Percentiles rank a stretch among this genome's conserved stretches.
Evolutionary conservation across 2,888 invertebrate species (phyloP).

Genomic region (Eilema sororculum): DNA sequence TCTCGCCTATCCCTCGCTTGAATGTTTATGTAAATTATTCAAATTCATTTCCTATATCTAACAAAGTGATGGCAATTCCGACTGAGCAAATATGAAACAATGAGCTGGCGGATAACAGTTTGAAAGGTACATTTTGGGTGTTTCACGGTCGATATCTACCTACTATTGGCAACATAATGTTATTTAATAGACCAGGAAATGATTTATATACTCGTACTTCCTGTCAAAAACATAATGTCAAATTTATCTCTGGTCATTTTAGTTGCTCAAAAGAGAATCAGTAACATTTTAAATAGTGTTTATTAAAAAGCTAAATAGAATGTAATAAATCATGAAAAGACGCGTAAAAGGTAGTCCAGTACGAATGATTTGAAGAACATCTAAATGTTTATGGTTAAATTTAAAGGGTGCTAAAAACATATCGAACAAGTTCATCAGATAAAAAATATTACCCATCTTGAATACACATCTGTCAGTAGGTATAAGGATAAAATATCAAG

Average conservation of each 20-base stretch:
- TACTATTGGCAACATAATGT: constrained; percentile 4
- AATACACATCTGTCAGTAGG: neutral
- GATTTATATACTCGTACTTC: neutral
- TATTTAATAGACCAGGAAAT: constrained; percentile 9
- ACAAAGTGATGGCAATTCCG: constrained; percentile 22
- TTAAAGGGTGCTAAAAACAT: neutral
- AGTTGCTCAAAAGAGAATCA: neutral
- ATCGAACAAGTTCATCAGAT: neutral
- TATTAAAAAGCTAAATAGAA: neutral
- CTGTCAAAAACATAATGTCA: neutral
- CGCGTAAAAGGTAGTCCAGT: neutral
- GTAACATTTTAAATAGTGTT: neutral
- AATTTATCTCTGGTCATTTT: neutral
- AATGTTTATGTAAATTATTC: constrained; percentile 32
- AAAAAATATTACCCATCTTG: neutral
- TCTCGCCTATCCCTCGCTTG: constrained; percentile 17
- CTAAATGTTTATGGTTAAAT: no score
- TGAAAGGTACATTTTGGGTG: constrained; percentile 5
- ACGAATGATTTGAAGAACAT: neutral
- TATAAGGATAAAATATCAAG: neutral
- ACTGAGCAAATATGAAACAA: constrained; percentile 25
- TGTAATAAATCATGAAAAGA: neutral
- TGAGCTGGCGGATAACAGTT: neutral
- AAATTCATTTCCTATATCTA: constrained; percentile 37
- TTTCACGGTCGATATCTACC: constrained; percentile 16